Conservation (phyloP, 2,797 vertebrate species). For the Xenentodon cancila region DNA sequence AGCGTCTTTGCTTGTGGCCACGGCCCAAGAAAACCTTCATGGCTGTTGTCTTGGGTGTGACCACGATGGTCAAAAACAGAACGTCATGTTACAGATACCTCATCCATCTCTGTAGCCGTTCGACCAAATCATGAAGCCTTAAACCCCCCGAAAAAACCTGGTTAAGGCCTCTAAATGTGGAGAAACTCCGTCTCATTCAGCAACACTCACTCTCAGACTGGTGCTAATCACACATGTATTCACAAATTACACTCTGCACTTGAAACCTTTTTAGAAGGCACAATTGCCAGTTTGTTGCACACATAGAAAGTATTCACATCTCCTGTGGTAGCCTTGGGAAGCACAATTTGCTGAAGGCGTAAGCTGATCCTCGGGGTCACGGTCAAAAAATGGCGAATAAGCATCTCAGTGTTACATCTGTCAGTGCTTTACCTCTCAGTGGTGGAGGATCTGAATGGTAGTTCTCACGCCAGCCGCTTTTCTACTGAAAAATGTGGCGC, state of each 20-base stretch:
- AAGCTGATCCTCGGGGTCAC: conserved; percentile 66
- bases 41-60: too few species aligned
- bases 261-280: conserved; percentile 47
- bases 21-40: too few species aligned
- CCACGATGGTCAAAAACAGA: conserved; percentile 3
- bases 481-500: conserved; percentile 36
- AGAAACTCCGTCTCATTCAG: conserved; percentile 6
- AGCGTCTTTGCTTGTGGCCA: too few species aligned
- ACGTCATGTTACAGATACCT: conserved; percentile 24
- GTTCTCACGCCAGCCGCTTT: conserved; percentile 65
- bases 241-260: conserved; percentile 46
- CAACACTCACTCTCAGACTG: conserved; percentile 15
- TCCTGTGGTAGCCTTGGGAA: conserved; percentile 58
- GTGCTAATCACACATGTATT: conserved; percentile 34
- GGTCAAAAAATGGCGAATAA: conserved; percentile 66
- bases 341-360: conserved; percentile 64
- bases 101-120: conserved; percentile 9
- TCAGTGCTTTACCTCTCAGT: conserved; percentile 66
- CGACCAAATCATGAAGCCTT: conserved; percentile 23
- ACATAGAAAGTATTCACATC: conserved; percentile 70
- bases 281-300: conserved; percentile 56
- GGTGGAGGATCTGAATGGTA: conserved; percentile 60
- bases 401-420: conserved; percentile 68
- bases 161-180: conserved; percentile 24
- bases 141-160: conserved; percentile 31